Evolutionary conservation across 1,140 invertebrate species (phyloP), one percentile per base, ranked within the genome.

Genomic region (Holotrichia oblita): DNA sequence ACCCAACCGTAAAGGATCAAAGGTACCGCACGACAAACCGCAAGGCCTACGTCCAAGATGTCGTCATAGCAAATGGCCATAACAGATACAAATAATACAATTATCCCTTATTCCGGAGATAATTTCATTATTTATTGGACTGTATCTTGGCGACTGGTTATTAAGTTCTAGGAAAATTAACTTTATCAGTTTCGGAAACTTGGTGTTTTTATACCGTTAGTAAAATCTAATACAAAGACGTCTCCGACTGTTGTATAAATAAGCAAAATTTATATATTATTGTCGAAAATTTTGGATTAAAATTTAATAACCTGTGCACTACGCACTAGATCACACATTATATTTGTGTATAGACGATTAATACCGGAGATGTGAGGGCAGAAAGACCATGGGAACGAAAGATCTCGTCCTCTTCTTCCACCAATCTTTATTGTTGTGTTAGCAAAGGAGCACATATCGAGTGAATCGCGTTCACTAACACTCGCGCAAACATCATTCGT

Each of bases 311-410:
- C n/a, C n/a, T n/a, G n/a, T 12, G 44, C n/a, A 48, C 44, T 48
- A 48, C 44, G 44, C 44, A 48, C 12, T 48, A 12, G n/a, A 48
- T n/a, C 12, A 48, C n/a, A 12, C 12, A n/a, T n/a, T n/a, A n/a
- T n/a, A n/a, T n/a, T n/a, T n/a, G n/a, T n/a, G n/a, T n/a, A n/a
- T n/a, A 48, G 44, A 48, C 44, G 44, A 48, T n/a, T n/a, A n/a
- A n/a, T n/a, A n/a, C n/a, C n/a, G n/a, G 12, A n/a, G n/a, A 48
- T 48, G 44, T n/a, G 44, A 48, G 44, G 12, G 44, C 44, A 48
- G 44, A 48, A 48, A 48, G 44, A 48, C 44, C 44, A 48, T 48
- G 44, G 44, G 44, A 48, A 48, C 44, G 44, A 48, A 48, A 48
- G 12, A 48, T 48, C 44, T 48, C 12, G 12, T 48, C 8, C 44